Percentiles rank a stretch among this genome's conserved stretches.
phyloP scores from a whole-genome alignment of 2,113 vertebrate species.

The Cochlearius cochlearius region DNA sequence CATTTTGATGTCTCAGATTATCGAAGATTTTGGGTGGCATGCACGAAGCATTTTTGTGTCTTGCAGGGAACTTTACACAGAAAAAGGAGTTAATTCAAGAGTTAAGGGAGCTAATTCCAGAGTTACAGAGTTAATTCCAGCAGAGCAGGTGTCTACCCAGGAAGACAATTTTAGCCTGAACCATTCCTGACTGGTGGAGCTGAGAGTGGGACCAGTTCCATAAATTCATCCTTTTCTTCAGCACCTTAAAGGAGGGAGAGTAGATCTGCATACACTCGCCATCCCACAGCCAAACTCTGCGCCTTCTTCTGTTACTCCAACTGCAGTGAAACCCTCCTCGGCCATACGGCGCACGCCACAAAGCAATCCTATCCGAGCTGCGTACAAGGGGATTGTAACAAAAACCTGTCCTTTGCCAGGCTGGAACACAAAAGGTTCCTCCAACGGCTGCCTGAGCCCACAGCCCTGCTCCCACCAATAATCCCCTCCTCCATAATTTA shows the following conservation, averaged over 20 bases:
- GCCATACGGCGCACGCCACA: accelerated
- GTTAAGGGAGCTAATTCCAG: not conserved
- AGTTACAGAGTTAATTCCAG: not conserved
- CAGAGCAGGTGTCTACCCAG: not conserved
- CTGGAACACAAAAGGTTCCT: slow-evolving; percentile 17
- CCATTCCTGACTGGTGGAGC: not conserved
- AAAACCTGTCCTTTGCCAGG: not conserved
- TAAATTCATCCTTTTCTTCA: not conserved
- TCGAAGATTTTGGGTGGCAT: not conserved
- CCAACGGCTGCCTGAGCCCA: not conserved
- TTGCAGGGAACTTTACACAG: not conserved
- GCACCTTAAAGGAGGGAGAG: not conserved
- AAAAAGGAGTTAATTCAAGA: not conserved
- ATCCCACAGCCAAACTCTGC: not conserved
- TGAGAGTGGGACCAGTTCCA: not conserved
- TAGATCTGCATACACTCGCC: not conserved
- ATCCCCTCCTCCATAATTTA: slow-evolving; percentile 51
- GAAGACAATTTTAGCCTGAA: not conserved
- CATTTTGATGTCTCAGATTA: not conserved
- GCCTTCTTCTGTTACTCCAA: not conserved
- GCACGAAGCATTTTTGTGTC: not conserved
- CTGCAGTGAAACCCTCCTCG: not conserved
- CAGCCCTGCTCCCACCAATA: slow-evolving; percentile 13
- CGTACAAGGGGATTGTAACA: not conserved
- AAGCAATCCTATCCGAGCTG: not conserved